Evolutionary conservation across 2,797 vertebrate genomes (phyloP), one percentile per base, ranked within the genome.

Genomic region (Acanthis flammea): DNA sequence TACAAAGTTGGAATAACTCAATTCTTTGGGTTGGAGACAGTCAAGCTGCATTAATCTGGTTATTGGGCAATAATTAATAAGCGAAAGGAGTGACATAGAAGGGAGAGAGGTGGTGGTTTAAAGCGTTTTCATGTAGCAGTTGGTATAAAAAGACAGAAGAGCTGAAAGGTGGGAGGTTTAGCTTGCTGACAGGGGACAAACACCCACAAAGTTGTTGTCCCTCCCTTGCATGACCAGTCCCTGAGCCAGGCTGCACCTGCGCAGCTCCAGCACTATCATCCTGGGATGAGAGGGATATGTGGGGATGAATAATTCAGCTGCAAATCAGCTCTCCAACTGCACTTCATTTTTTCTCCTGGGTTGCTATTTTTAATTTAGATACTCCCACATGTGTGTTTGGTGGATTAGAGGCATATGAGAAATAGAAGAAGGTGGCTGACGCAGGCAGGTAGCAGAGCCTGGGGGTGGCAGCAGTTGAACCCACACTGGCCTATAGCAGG

Each of bases 301-400:
- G 17, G 47, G 47, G 68, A 96, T 96, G 91, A 92, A 96, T 96
- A 96, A 95, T 88, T 97, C 89, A 88, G 65, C 78, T 72, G 57
- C 65, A 87, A 71, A 88, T 88, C 91, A 93, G 79, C 37, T 90
- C 86, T 77, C 78, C 1, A 42, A 82, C 72, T 83, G 72, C 89
- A 78, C 47, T 84, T 39, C 48, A 77, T 31, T 87, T 87, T 83
- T 88, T 70, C 33, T 22, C 24, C 84, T 53, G 51, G 33, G 31
- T 68, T 93, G 60, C 94, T 96, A 94, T 95, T 96, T 95, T 96
- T 92, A 92, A 93, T 95, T 54, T 85, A 74, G 48, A 71, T 94
- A 92, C 93, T 94, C 92, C 95, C 84, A 94, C 92, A 3, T 45
- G 54, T 88, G 93, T 72, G 75, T 95, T 93, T 72, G 91, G 88